phyloP scores from a whole-genome alignment of 2,888 invertebrate species.

The Archips xylosteana region DNA sequence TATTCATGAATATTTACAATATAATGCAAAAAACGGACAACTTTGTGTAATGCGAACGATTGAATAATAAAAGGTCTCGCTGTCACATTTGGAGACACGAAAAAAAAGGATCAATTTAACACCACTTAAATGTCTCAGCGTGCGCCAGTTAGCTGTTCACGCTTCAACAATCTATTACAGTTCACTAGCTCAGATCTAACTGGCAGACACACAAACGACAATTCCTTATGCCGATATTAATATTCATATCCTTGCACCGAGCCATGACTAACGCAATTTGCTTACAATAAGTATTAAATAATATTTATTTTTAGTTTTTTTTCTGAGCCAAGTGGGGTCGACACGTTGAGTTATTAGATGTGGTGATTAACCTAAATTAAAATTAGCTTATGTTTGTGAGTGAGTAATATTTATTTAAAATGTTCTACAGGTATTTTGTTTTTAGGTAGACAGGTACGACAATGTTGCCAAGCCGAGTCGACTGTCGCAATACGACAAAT shows the following conservation, averaged over 20 bases:
- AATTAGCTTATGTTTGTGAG: conserved; percentile 26
- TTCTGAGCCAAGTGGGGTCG: conserved; percentile 37
- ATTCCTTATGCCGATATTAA: conserved; percentile 36
- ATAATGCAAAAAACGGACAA: too few relatives aligned
- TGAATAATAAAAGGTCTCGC: too few relatives aligned
- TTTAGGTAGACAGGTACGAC: background rate
- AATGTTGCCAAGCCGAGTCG: background rate
- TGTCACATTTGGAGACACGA: background rate
- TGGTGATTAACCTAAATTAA: conserved; percentile 44
- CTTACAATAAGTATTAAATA: conserved; percentile 50
- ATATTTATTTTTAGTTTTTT: conserved; percentile 45
- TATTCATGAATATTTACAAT: too few relatives aligned
- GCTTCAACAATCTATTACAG: background rate
- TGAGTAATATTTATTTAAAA: conserved; percentile 20
- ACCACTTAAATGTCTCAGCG: background rate
- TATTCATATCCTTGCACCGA: conserved; percentile 41
- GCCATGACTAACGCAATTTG: conserved; percentile 47
- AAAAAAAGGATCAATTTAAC: too few relatives aligned
- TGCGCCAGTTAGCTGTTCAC: background rate
- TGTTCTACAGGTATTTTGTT: conserved; percentile 6
- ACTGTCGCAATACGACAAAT: background rate
- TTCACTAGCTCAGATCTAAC: conserved; percentile 7
- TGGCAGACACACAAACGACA: background rate
- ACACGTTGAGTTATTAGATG: conserved; percentile 43
- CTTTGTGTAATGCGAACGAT: background rate